Conservation (phyloP, 2,888 invertebrate species). For the Antheraea yamamai region DNA sequence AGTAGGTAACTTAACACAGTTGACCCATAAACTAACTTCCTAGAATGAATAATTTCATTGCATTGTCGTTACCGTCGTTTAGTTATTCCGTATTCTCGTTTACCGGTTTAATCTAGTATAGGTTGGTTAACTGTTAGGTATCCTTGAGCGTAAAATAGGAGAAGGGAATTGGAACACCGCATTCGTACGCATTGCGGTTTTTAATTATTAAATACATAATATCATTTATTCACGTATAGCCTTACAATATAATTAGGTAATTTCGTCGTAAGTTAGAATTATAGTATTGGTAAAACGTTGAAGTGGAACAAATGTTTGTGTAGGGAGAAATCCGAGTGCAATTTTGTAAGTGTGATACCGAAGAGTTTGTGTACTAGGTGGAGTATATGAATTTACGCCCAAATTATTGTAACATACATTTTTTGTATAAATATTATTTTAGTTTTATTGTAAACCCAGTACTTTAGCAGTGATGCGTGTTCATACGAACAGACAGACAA, state of each 20-base stretch:
- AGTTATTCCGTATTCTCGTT: conserved; percentile 24
- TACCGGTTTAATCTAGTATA: conserved; percentile 26
- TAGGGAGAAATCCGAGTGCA: not conserved
- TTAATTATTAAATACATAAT: conserved; percentile 13
- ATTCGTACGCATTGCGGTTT: conserved; percentile 31
- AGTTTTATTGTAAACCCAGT: no score
- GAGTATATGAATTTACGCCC: no score
- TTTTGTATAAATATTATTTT: no score
- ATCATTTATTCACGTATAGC: conserved; percentile 8
- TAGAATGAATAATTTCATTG: conserved; percentile 2
- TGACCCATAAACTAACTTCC: not conserved
- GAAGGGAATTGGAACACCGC: conserved; percentile 39
- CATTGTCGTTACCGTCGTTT: not conserved
- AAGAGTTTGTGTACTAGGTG: no score
- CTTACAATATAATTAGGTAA: not conserved
- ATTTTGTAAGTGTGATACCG: not conserved
- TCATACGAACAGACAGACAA: no score
- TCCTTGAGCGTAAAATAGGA: conserved; percentile 55
- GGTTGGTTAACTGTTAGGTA: conserved; percentile 27
- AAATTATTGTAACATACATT: no score
- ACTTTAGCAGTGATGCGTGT: no score
- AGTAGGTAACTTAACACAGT: not conserved
- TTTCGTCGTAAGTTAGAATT: not conserved
- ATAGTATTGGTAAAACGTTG: not conserved
- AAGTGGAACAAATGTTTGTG: not conserved